Evolutionary conservation across 2,113 vertebrate genomes (phyloP).

Genomic region (Ophiodon elongatus): DNA sequence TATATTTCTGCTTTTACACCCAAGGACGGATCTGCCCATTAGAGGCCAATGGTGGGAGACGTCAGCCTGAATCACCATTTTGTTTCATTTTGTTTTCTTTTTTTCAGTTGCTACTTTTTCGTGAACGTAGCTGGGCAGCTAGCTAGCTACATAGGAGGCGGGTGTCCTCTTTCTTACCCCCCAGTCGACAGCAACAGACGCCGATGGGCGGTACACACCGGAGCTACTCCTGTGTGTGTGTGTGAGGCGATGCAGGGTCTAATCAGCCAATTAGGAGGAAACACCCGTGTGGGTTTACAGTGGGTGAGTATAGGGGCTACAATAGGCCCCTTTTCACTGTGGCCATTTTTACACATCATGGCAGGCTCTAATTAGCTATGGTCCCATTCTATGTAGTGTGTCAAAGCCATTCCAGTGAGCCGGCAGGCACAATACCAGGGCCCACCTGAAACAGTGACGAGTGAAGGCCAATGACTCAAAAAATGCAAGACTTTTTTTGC

Average conservation of each 20-base stretch:
- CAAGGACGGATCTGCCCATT: not conserved
- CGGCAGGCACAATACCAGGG: too few species aligned
- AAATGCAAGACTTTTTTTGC: too few species aligned
- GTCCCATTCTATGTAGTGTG: not conserved
- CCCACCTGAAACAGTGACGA: too few species aligned
- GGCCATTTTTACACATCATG: too few species aligned
- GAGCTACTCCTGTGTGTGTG: not conserved
- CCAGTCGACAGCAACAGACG: too few species aligned
- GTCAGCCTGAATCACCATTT: not conserved
- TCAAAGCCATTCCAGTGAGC: too few species aligned
- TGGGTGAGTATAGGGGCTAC: too few species aligned
- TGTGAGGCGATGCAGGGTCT: not conserved
- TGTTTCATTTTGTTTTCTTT: not conserved
- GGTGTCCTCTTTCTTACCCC: not conserved
- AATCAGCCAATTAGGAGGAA: conserved; percentile 28
- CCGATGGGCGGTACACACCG: not conserved
- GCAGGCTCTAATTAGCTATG: too few species aligned
- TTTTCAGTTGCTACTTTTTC: not conserved
- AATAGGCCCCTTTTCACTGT: too few species aligned
- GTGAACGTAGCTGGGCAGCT: not conserved
- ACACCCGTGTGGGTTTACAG: conserved; percentile 30
- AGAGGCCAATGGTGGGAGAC: not conserved
- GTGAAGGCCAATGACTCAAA: too few species aligned
- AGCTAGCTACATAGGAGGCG: not conserved
- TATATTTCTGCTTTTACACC: not conserved